A percentile compares a stretch with the other conserved stretches of the same genome.
Evolutionary conservation across 2,888 invertebrate species (phyloP).

Genomic region (Myopa tessellatipennis): DNA sequence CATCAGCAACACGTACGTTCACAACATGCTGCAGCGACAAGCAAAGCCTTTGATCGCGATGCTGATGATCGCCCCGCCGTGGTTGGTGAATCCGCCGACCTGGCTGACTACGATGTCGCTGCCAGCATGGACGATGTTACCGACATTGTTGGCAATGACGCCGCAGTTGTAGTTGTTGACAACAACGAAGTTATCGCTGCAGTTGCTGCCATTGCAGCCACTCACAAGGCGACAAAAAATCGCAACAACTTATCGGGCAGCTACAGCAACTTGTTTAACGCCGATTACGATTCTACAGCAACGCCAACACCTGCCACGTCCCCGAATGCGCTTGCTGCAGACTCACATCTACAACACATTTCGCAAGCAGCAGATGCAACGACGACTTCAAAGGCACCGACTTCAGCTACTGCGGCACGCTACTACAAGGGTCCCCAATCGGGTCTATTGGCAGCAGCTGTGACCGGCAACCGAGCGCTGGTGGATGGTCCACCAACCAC

Average conservation of each 20-base stretch:
- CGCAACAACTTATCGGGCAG: conserved; percentile 66
- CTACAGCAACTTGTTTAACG: conserved; percentile 67
- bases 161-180: conserved; percentile 60
- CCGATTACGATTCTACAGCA: conserved; percentile 55
- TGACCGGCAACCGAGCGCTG: conserved; percentile 46
- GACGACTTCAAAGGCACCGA: too few relatives aligned
- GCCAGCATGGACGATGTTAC: conserved; percentile 47
- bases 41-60: conserved; percentile 47
- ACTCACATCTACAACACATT: conserved; percentile 27
- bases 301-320: conserved; percentile 27
- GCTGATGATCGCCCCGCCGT: conserved; percentile 39
- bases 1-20: conserved; percentile 59
- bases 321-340: conserved; percentile 23
- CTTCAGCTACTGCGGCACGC: conserved; percentile 42
- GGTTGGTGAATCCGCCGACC: conserved; percentile 36
- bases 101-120: conserved; percentile 32
- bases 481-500: conserved; percentile 15
- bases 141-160: conserved; percentile 51
- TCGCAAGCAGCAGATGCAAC: conserved; percentile 25
- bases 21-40: conserved; percentile 49
- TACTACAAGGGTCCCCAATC: conserved; percentile 50
- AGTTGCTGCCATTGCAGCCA: conserved; percentile 64
- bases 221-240: conserved; percentile 54
- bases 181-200: conserved; percentile 65
- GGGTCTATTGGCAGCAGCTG: conserved; percentile 57